phyloP scores from a whole-genome alignment of 2,113 vertebrate species.

The Monopterus albus region DNA sequence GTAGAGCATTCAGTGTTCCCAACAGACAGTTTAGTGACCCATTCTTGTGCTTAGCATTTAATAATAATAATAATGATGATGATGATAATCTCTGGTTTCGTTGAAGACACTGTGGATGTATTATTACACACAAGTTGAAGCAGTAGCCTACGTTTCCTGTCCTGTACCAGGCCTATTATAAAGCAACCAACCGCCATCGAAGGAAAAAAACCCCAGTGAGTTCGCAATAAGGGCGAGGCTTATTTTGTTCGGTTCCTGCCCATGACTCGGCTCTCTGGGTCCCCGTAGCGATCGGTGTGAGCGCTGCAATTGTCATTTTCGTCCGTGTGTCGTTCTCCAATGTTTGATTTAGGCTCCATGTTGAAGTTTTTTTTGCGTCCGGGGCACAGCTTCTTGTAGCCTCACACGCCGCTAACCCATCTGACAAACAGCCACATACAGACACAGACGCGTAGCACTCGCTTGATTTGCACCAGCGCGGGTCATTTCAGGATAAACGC shows the following conservation, averaged over 20 bases:
- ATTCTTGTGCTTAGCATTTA: too few species aligned
- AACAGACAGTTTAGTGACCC: too few species aligned
- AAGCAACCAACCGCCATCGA: constrained; percentile 41
- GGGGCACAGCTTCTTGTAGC: constrained; percentile 17
- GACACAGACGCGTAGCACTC: constrained; percentile 30
- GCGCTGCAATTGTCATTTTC: constrained; percentile 60
- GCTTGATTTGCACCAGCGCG: constrained; percentile 61
- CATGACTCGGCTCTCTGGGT: constrained; percentile 66
- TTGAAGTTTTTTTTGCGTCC: constrained; percentile 58
- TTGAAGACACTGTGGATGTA: not conserved
- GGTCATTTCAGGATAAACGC: constrained; percentile 80
- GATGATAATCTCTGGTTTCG: not conserved
- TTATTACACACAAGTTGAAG: constrained; percentile 1
- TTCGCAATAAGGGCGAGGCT: constrained; percentile 73
- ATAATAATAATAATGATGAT: too few species aligned
- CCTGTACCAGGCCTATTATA: constrained; percentile 46
- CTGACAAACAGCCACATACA: not conserved
- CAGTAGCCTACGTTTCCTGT: constrained; percentile 38
- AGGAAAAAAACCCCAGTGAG: constrained; percentile 44
- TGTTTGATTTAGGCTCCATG: constrained; percentile 56
- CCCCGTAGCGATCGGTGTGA: constrained; percentile 68
- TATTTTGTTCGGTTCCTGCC: constrained; percentile 51
- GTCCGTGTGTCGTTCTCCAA: not conserved
- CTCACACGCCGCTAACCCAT: constrained; percentile 4
- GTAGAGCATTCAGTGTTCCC: not conserved